Conservation (phyloP, 2,113 vertebrate species). For the Microcebus griseorufus region DNA sequence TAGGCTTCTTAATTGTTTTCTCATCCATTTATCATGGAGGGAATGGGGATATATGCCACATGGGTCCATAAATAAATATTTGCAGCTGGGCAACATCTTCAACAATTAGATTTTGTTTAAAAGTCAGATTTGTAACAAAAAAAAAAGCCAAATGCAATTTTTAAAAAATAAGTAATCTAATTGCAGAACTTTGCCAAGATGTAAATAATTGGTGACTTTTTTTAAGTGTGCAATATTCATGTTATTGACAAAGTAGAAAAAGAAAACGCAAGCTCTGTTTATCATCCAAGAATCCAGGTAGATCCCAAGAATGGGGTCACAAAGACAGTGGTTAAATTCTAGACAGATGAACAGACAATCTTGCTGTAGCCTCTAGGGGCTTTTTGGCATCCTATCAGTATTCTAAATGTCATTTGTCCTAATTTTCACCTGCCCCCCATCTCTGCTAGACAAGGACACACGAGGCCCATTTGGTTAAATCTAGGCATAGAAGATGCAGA, state of each 20-base stretch:
- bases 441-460: neutral
- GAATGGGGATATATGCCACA: neutral
- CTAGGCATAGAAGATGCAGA: neutral
- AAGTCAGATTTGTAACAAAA: constrained; percentile 13
- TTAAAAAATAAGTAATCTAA: neutral
- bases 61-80: constrained; percentile 16
- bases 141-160: neutral
- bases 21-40: neutral
- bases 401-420: neutral
- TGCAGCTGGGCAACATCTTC: neutral
- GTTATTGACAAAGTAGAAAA: constrained; percentile 19
- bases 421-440: neutral
- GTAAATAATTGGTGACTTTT: neutral
- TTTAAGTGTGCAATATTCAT: neutral
- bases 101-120: constrained; percentile 34
- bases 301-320: neutral
- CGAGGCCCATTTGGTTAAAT: neutral
- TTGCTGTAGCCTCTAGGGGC: neutral
- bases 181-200: neutral
- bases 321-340: constrained; percentile 11
- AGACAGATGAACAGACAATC: neutral
- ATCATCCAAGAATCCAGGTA: neutral
- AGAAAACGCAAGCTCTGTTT: neutral
- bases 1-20: constrained; percentile 47
- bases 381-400: neutral